A percentile compares a stretch with the other conserved stretches of the same genome.
These are phyloP conservation scores for Pherbina coryleti DNA, from an alignment of 2,888 invertebrate genomes.

Conservation along the genomic window DNA sequence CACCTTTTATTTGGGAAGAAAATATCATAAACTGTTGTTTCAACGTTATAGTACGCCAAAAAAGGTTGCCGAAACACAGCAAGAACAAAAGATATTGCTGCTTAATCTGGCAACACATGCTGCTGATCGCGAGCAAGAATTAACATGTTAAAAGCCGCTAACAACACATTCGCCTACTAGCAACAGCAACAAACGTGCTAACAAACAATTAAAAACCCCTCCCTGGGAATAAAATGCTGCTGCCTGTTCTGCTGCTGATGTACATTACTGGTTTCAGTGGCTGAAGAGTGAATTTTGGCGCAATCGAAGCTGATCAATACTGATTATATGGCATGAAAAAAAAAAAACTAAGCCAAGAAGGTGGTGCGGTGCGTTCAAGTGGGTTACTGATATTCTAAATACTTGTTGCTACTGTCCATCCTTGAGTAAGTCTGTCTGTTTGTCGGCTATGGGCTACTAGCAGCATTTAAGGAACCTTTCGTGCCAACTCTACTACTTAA, in stretches of 20 bases:
- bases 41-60: neutral
- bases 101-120: constrained; percentile 19
- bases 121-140: constrained; percentile 18
- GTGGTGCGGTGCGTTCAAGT: neutral
- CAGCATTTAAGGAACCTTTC: constrained; percentile 2
- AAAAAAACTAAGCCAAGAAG: neutral
- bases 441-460: neutral
- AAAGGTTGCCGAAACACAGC: neutral
- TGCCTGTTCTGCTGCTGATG: neutral
- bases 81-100: neutral
- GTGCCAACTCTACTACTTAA: constrained; percentile 23
- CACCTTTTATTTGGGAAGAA: constrained; percentile 5
- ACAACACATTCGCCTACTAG: constrained; percentile 20
- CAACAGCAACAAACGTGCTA: constrained; percentile 32
- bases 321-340: neutral
- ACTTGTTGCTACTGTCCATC: too few relatives aligned
- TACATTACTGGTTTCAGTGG: neutral
- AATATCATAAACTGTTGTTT: constrained; percentile 3
- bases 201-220: constrained; percentile 30
- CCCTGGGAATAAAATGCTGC: neutral
- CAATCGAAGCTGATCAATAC: constrained; percentile 11
- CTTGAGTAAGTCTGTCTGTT: too few relatives aligned
- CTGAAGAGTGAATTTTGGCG: constrained; percentile 12
- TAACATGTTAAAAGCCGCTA: constrained; percentile 36
- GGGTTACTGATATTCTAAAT: constrained; percentile 3